These are phyloP conservation scores for Tiliqua scincoides DNA, from an alignment of 2,113 vertebrate genomes.

Conservation along the genomic window DNA sequence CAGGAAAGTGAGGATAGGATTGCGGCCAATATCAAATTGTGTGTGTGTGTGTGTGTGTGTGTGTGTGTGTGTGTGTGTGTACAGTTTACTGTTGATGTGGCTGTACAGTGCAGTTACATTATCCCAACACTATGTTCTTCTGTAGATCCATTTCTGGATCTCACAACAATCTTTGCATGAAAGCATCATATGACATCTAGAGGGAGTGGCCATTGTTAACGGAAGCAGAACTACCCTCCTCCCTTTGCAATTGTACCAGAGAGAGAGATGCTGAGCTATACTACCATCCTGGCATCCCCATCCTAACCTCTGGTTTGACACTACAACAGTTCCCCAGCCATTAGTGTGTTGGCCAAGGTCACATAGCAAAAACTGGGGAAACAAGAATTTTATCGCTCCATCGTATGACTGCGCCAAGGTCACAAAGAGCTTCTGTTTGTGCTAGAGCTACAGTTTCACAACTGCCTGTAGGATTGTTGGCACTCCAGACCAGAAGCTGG, in stretches of 20 bases:
- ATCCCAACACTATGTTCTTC: neutral
- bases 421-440: neutral
- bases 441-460: neutral
- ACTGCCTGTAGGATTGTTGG: neutral
- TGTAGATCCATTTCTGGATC: neutral
- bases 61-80: too few relatives aligned
- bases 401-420: neutral
- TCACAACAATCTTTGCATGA: neutral
- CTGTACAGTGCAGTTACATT: neutral
- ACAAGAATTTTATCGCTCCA: neutral
- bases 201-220: neutral
- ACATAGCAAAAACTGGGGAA: neutral
- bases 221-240: neutral
- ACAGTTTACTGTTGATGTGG: too few relatives aligned
- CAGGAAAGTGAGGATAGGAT: too few relatives aligned
- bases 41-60: too few relatives aligned
- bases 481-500: neutral
- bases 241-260: neutral
- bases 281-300: neutral
- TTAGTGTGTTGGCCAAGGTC: neutral
- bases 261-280: neutral
- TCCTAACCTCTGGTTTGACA: neutral
- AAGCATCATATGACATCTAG: neutral
- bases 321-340: neutral
- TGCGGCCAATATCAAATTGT: too few relatives aligned